Base-by-base conservation (phyloP, 2,888 invertebrate genomes). In the Volucella zonaria region DNA sequence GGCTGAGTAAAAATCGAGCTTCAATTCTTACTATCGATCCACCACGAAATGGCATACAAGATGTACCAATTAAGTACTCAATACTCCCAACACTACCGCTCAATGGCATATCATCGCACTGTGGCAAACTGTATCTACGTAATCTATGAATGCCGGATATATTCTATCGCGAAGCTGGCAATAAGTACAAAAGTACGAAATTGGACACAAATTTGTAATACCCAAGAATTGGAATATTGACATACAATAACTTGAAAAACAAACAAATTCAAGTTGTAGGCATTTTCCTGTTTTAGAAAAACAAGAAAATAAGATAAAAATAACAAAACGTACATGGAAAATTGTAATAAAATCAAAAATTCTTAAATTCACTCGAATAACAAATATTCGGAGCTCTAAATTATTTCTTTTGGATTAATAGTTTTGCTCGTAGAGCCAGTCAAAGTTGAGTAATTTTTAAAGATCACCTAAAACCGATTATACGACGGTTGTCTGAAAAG, bases 141-240 rank as follows among this genome's bases (percentile, higher is more conserved):
- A n/a, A n/a, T n/a, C n/a, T n/a, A n/a, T n/a, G 96, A 87, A 94
- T 97, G 89, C 97, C 98, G 40, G 93, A 94, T 87, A 94, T 94
- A 90, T 93, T 97, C 88, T 97, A 95, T 92, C 92, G 93, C 68
- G 95, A 95, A 88, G 94, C 95, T 87, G 95, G 95, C 74, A 95
- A 97, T 89, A 93, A 93, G 87, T 98, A 97, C 93, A 94, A 95
- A 89, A 95, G 97, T 87, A 97, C 97, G n/a, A n/a, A 8, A 98
- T 97, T 89, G 96, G 96, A 71, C 94, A 95, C 74, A 96, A 96
- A 92, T 96, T 95, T 92, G 95, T 96, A 88, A 95, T 96, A 92
- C 95, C 96, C 59, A 92, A 91, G 90, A 91, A 92, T 90, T 92
- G 91, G 91, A 90, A 89, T 88, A 89, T 88, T 88, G 88, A 89